phyloP scores from a whole-genome alignment of 2,113 vertebrate species.

The Python bivittatus region DNA sequence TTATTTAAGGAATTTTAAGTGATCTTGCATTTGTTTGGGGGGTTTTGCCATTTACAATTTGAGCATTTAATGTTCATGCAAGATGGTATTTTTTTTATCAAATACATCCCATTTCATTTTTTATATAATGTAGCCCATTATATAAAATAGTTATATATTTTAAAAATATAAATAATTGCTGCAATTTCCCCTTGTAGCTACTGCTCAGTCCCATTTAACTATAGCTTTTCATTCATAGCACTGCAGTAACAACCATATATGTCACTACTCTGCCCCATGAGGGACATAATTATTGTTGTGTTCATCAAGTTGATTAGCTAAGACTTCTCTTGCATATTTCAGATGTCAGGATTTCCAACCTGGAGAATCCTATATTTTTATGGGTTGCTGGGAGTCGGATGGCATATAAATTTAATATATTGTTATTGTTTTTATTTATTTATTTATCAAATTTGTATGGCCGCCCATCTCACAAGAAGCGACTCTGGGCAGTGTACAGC shows the following conservation, averaged over 20 bases:
- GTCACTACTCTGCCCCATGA: not conserved
- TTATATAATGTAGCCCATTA: not conserved
- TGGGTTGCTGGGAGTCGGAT: not conserved
- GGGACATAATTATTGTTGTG: not conserved
- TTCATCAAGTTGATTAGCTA: not conserved
- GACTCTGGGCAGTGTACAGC: no score
- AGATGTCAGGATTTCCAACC: not conserved
- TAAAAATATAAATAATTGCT: not conserved
- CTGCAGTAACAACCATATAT: not conserved
- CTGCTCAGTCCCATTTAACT: not conserved
- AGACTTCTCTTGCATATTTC: not conserved
- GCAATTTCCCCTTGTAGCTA: not conserved
- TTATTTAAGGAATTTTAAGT: constrained; percentile 33
- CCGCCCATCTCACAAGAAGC: no score
- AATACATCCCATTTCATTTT: not conserved
- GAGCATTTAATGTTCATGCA: not conserved
- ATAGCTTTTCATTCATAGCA: not conserved
- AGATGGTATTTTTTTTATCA: rapidly evolving
- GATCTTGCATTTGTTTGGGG: not conserved
- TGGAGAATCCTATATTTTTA: not conserved
- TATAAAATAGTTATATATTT: not conserved
- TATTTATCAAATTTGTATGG: no score
- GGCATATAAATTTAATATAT: not conserved
- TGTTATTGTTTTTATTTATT: no score
- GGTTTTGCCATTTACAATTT: not conserved